Conservation (phyloP, 2,113 vertebrate species). For the Oncorhynchus clarkii region DNA sequence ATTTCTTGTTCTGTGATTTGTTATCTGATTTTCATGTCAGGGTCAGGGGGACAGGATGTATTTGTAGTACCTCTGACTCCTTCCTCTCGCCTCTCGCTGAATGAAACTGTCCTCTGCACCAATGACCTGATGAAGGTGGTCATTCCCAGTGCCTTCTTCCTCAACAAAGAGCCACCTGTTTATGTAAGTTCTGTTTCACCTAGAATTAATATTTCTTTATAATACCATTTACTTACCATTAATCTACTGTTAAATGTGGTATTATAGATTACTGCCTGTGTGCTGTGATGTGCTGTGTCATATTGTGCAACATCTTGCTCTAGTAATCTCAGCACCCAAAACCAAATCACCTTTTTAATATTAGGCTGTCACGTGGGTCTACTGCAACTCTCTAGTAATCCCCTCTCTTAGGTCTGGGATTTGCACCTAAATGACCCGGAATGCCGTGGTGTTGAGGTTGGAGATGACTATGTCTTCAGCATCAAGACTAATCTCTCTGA, state of each 20-base stretch:
- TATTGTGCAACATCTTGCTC: too few relatives aligned
- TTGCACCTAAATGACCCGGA: conserved; percentile 72
- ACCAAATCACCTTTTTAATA: too few relatives aligned
- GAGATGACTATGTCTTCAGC: conserved; percentile 68
- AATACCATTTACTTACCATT: too few relatives aligned
- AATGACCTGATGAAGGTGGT: conserved; percentile 74
- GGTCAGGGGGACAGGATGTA: neutral
- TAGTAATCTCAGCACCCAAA: too few relatives aligned
- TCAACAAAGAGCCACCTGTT: conserved; percentile 73
- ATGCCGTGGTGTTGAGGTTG: conserved; percentile 63
- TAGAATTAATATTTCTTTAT: neutral
- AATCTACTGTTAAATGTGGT: too few relatives aligned
- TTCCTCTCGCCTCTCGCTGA: conserved; percentile 67
- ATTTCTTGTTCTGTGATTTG: neutral
- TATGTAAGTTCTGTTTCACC: conserved; percentile 55
- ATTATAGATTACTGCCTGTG: too few relatives aligned
- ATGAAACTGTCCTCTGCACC: conserved; percentile 71
- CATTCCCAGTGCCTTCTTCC: conserved; percentile 74
- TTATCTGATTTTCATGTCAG: neutral
- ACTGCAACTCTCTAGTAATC: neutral
- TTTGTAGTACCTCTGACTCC: neutral
- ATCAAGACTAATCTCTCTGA: conserved; percentile 74
- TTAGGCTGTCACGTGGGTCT: too few relatives aligned
- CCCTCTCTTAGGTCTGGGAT: conserved; percentile 68
- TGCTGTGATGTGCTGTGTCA: too few relatives aligned